Base-by-base conservation (phyloP, 2,113 vertebrate genomes). In the Dascyllus trimaculatus region DNA sequence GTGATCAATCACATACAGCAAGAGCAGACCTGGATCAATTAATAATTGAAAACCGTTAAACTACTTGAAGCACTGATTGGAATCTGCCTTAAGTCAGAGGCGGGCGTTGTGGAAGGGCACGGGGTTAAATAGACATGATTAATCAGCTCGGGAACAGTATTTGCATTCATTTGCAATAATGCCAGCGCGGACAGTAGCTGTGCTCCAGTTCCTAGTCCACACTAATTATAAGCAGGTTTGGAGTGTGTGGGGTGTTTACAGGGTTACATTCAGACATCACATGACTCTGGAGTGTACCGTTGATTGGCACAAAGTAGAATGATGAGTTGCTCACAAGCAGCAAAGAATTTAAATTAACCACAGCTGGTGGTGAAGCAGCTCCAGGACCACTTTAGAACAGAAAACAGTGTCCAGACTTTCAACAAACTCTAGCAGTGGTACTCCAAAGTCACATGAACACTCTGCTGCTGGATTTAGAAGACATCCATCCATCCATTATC, bases 1-100 rank as follows among this genome's bases (percentile, higher is more conserved):
- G 24, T 49, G 52, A 89, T 90, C 83, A 82, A 80, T 89, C 85
- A 78, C 81, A 62, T 63, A 15, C 59, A 60, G 72, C 38, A 15
- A 17, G 56, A 75, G 69, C 61, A 9, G 74, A 8, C 19, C n/a
- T 0, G 54, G 70, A 90, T 92, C 90, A 87, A 90, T 90, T 86
- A 75, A 86, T 89, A 90, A 89, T 88, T 85, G 88, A 90, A 86
- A 80, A 75, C 67, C 68, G 21, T 79, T 88, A 84, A 86, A 86
- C 38, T 54, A 72, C 69, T 85, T 60, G 54, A 78, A 86, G 79
- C 40, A 1, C 46, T 75, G 78, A 82, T 83, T 75, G 79, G 68
- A 88, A 78, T 80, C 59, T 71, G 77, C 71, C 56, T 78, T 65
- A 73, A 83, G 88, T 81, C 73, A 73, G 60, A 73, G 54, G 81